A percentile compares a stretch with the other conserved stretches of the same genome.
These are phyloP conservation scores for Pimpla rufipes DNA, from an alignment of 2,888 invertebrate genomes.

Conservation along the genomic window DNA sequence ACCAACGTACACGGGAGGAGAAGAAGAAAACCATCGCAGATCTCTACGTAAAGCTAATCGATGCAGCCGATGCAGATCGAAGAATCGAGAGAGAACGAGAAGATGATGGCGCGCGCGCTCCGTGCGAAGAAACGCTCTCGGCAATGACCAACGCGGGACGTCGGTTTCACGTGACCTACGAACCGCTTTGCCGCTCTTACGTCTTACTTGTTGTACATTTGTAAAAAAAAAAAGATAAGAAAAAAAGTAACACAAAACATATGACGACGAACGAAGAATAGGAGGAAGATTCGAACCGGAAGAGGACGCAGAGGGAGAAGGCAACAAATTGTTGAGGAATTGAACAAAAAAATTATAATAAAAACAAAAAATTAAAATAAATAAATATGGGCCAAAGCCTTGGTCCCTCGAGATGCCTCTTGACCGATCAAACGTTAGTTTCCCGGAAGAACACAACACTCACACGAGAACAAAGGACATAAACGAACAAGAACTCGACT, in stretches of 20 bases:
- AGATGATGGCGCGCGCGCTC: conserved; percentile 16
- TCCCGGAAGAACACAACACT: conserved; percentile 17
- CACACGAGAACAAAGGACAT: conserved; percentile 27
- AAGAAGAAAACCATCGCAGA: neutral
- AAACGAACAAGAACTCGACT: conserved; percentile 35
- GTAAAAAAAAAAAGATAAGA: conserved; percentile 67
- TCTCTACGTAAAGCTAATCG: neutral
- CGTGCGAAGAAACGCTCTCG: conserved; percentile 30
- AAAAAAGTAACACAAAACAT: conserved; percentile 40
- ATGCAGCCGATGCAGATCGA: conserved; percentile 48
- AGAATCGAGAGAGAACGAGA: conserved; percentile 42
- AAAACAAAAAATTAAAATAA: conserved; percentile 45
- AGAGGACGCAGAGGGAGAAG: conserved; percentile 66
- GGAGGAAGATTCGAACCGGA: conserved; percentile 23
- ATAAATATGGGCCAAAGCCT: conserved; percentile 62
- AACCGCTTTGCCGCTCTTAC: conserved; percentile 59
- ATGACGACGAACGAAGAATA: conserved; percentile 46
- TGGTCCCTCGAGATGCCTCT: conserved; percentile 58
- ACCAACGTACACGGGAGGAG: conserved; percentile 47
- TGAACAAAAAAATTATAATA: conserved; percentile 59
- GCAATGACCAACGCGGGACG: conserved; percentile 50
- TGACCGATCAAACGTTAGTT: conserved; percentile 50
- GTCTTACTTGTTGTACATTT: conserved; percentile 71
- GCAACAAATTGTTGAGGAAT: conserved; percentile 50
- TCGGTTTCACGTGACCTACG: conserved; percentile 56